A percentile compares a stretch with the other conserved stretches of the same genome.
phyloP scores from a whole-genome alignment of 2,888 invertebrate species.

The Craniophora ligustri region DNA sequence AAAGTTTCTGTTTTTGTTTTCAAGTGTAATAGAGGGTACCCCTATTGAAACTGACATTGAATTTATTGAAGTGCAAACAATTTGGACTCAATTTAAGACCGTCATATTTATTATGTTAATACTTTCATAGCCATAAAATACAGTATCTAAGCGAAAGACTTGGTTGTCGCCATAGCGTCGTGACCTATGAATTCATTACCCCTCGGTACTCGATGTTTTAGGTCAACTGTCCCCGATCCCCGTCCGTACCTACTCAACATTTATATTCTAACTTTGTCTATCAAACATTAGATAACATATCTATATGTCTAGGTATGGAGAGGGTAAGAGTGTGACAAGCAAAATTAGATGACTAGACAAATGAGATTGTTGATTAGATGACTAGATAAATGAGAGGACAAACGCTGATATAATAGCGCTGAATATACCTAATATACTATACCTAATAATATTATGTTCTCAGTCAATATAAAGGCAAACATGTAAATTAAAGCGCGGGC shows the following conservation, averaged over 20 bases:
- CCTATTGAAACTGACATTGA: no score
- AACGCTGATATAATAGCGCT: no score
- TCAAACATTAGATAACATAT: slow-evolving; percentile 3
- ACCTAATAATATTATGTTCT: no score
- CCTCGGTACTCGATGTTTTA: slow-evolving; percentile 44
- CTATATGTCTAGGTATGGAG: not conserved
- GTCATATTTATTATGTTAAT: slow-evolving; percentile 1
- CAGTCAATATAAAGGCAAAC: no score
- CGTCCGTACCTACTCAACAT: slow-evolving; percentile 25
- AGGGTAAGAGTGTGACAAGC: not conserved
- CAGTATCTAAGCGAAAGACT: slow-evolving; percentile 13
- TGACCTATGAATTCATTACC: slow-evolving; percentile 64
- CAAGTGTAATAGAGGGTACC: no score
- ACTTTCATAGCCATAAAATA: slow-evolving; percentile 5
- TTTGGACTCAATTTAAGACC: slow-evolving; percentile 8
- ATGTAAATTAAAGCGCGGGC: no score
- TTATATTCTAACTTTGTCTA: slow-evolving; percentile 32
- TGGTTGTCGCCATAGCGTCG: slow-evolving; percentile 22
- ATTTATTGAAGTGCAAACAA: no score
- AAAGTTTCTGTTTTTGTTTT: no score
- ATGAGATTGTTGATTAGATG: no score
- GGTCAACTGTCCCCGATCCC: slow-evolving; percentile 57
- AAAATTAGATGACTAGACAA: not conserved
- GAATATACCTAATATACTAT: no score
- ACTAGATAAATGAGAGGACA: no score